Percentiles rank a stretch among this genome's conserved stretches.
Conservation (phyloP, 2,888 invertebrate species). For the Morpho deidamia region DNA sequence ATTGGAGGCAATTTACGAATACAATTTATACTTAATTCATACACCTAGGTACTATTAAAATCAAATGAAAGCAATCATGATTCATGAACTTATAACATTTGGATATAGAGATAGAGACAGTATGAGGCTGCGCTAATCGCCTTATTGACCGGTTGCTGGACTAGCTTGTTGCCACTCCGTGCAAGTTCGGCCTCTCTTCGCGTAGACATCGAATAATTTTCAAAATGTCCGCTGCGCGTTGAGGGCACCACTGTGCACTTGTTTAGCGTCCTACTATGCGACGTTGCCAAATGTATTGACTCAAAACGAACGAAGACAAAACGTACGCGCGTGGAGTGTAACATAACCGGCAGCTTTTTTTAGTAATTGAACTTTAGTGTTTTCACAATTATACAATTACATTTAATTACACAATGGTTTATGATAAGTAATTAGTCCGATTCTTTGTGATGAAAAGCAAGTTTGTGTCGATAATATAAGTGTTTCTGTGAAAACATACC, state of each 20-base stretch:
- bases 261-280: conserved; percentile 76
- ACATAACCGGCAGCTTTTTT: conserved; percentile 69
- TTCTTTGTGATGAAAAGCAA: conserved; percentile 61
- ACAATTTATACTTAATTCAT: too few species aligned
- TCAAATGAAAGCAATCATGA: too few species aligned
- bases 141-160: conserved; percentile 77
- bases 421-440: conserved; percentile 41
- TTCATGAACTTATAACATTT: too few species aligned
- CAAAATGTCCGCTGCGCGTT: conserved; percentile 72
- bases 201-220: conserved; percentile 45
- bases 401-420: conserved; percentile 39
- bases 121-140: conserved; percentile 65
- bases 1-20: too few species aligned
- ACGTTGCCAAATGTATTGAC: conserved; percentile 79
- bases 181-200: conserved; percentile 63
- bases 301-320: conserved; percentile 68
- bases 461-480: conserved; percentile 38
- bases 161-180: conserved; percentile 72
- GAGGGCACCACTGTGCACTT: conserved; percentile 75
- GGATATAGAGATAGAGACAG: conserved; percentile 1
- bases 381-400: conserved; percentile 34
- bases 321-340: conserved; percentile 72
- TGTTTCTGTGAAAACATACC: conserved; percentile 31
- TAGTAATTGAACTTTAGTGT: conserved; percentile 42
- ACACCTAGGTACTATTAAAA: too few species aligned